A percentile compares a stretch with the other conserved stretches of the same genome.
Conservation (phyloP, 2,888 invertebrate genomes). For the Caenorhabditis drosophilae region DNA sequence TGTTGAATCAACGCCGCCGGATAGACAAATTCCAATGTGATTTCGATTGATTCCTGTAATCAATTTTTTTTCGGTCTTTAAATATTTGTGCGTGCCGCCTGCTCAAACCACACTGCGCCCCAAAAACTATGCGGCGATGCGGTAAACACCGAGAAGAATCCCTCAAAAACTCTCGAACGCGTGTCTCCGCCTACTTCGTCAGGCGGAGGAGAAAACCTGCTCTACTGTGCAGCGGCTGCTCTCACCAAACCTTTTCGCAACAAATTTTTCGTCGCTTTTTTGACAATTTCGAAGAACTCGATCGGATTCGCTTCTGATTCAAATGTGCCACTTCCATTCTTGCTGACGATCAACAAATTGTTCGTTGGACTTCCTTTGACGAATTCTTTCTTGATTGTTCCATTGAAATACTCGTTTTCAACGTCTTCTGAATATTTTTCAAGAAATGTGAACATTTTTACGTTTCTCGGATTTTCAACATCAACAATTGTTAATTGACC, state of each 20-base stretch:
- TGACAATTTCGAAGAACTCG: constrained; percentile 6
- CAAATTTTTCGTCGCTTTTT: constrained; percentile 14
- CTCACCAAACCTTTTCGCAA: constrained; percentile 21
- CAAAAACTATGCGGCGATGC: too few species aligned
- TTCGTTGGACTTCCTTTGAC: constrained; percentile 1
- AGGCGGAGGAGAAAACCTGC: too few species aligned
- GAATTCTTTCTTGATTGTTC: constrained; percentile 5
- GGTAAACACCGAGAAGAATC: too few species aligned
- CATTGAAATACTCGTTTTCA: neutral
- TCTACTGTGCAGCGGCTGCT: too few species aligned
- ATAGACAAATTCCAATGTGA: constrained; percentile 82
- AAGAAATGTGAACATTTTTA: constrained; percentile 18
- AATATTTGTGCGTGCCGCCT: too few species aligned
- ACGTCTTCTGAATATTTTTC: constrained; percentile 27
- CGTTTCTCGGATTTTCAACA: too few species aligned
- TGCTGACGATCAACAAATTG: constrained; percentile 12
- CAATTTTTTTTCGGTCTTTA: too few species aligned
- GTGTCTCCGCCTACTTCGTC: too few species aligned
- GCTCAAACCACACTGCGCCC: too few species aligned
- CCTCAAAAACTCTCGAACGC: too few species aligned
- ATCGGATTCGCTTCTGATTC: neutral
- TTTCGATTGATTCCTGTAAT: neutral
- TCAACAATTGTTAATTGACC: constrained; percentile 34
- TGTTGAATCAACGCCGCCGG: constrained; percentile 95
- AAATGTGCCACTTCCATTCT: neutral